Conservation (phyloP, 2,797 vertebrate genomes). For the Sebastes dallii region DNA sequence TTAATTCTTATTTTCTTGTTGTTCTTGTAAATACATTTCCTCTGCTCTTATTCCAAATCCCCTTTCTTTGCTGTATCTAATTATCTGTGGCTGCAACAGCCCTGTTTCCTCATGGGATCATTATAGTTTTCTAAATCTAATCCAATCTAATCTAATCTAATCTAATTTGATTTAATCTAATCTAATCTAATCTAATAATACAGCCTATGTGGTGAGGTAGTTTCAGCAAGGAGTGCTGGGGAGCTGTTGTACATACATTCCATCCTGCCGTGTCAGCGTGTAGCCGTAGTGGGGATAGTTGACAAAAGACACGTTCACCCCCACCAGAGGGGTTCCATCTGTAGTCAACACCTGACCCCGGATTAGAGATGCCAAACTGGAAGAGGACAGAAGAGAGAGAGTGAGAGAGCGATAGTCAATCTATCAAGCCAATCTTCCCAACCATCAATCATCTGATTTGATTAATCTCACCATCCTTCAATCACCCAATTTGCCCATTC, state of each 20-base stretch:
- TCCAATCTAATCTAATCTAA: constrained; percentile 28
- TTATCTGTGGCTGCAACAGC: constrained; percentile 24
- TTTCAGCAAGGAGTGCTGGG: constrained; percentile 53
- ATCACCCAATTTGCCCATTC: constrained; percentile 70
- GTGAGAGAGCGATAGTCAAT: constrained; percentile 43
- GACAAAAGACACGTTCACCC: constrained; percentile 99
- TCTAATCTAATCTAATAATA: constrained; percentile 41
- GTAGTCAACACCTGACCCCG: constrained; percentile 98
- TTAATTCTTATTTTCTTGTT: not conserved
- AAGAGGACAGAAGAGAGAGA: constrained; percentile 61
- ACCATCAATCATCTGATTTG: constrained; percentile 69
- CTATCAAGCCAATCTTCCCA: constrained; percentile 43
- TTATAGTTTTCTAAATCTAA: constrained; percentile 24
- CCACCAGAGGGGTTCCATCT: constrained; percentile 97
- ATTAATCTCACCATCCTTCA: constrained; percentile 72
- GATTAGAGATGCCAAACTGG: constrained; percentile 95
- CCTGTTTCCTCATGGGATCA: constrained; percentile 28
- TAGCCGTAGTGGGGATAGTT: constrained; percentile 98
- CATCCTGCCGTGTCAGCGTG: constrained; percentile 98
- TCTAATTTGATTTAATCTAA: constrained; percentile 5
- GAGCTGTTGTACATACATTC: constrained; percentile 90
- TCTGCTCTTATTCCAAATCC: constrained; percentile 21
- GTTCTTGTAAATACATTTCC: constrained; percentile 32
- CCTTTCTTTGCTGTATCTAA: constrained; percentile 15
- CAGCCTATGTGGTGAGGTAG: constrained; percentile 56